Percentiles rank a stretch among this genome's conserved stretches.
phyloP scores from a whole-genome alignment of 2,888 invertebrate genomes.

The Chouioia cunea region DNA sequence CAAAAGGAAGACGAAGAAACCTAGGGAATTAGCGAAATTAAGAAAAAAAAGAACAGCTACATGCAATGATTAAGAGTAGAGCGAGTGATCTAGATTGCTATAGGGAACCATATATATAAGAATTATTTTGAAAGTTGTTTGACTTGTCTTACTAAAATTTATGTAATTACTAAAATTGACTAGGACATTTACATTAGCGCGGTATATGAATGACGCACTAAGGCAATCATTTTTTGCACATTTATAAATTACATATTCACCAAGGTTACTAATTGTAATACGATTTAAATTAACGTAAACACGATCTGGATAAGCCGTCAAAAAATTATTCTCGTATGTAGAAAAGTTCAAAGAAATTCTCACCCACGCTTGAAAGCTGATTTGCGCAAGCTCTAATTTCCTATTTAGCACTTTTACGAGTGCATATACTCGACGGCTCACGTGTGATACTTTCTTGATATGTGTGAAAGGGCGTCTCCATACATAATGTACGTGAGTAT shows the following conservation, averaged over 20 bases:
- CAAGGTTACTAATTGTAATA: too few relatives aligned
- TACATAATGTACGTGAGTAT: background rate
- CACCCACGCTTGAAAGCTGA: background rate
- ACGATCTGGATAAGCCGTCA: too few relatives aligned
- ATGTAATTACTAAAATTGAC: too few relatives aligned
- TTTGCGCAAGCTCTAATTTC: conserved; percentile 25
- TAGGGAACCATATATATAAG: background rate
- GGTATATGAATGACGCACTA: too few relatives aligned
- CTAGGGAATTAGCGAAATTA: conserved; percentile 25
- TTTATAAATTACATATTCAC: too few relatives aligned
- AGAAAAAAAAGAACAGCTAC: background rate
- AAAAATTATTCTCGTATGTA: background rate
- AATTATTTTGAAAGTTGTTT: too few relatives aligned
- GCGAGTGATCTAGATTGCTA: background rate
- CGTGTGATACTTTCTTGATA: background rate
- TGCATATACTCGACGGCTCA: background rate
- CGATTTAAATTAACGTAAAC: too few relatives aligned
- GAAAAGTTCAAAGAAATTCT: conserved; percentile 10
- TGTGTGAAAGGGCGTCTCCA: background rate
- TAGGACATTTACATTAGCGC: too few relatives aligned
- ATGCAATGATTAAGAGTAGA: conserved; percentile 15
- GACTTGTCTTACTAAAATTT: too few relatives aligned
- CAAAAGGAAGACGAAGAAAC: background rate
- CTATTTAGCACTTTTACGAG: conserved; percentile 17
- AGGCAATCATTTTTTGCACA: too few relatives aligned